Evolutionary conservation across 2,797 vertebrate species (phyloP).

Genomic region (Anguilla anguilla): DNA sequence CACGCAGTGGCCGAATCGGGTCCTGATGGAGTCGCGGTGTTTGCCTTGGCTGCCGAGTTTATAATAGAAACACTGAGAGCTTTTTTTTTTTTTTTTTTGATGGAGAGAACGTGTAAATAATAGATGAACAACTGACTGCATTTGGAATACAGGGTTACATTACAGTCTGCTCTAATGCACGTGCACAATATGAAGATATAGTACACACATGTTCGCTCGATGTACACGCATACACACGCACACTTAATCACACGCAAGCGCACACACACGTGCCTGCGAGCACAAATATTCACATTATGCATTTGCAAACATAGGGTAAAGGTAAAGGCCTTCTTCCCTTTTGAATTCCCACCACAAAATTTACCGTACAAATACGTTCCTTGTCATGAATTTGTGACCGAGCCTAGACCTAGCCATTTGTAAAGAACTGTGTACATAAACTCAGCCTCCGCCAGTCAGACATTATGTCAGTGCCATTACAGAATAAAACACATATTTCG

Average conservation of each 20-base stretch:
- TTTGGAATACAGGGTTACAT: conserved; percentile 61
- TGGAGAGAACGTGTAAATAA: conserved; percentile 77
- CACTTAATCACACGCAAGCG: conserved; percentile 32
- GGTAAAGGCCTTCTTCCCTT: background rate
- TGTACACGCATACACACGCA: conserved; percentile 26
- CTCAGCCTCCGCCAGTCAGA: background rate
- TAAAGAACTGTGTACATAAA: background rate
- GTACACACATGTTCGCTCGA: background rate
- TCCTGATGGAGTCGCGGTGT: conserved; percentile 57
- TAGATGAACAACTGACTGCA: conserved; percentile 75
- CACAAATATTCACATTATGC: conserved; percentile 4
- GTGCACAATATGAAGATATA: background rate
- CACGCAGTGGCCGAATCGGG: conserved; percentile 30
- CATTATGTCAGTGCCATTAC: background rate
- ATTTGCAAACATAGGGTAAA: background rate
- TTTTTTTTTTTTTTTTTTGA: conserved; percentile 55
- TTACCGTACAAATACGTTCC: background rate
- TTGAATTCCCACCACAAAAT: background rate
- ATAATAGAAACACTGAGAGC: conserved; percentile 75
- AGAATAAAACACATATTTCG: background rate
- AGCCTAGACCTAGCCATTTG: background rate
- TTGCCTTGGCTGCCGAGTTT: conserved; percentile 67
- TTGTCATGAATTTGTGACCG: background rate
- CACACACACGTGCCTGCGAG: background rate
- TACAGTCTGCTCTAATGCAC: conserved; percentile 1